Base-by-base conservation (phyloP, 2,113 vertebrate species). In the Percina caprodes region DNA sequence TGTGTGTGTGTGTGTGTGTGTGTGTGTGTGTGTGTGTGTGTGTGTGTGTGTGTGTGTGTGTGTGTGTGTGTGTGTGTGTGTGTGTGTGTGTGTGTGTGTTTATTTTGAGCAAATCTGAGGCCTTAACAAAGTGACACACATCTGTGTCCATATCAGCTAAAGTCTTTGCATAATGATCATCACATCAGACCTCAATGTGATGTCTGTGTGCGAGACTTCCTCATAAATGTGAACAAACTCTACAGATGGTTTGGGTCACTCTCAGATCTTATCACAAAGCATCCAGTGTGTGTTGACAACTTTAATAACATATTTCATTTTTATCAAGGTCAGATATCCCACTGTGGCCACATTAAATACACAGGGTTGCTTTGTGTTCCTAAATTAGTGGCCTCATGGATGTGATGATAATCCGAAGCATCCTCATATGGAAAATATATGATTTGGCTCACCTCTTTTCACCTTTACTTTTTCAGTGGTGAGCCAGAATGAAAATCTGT, bases 11-110 rank as follows among this genome's bases (percentile, higher is more conserved):
- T 21, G 35, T 79, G 63, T 77, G 52, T 75, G 63, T 63, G 52
- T 68, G 46, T 77, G 11, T 55, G 51, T 24, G 52, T 72, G 69
- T 60, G 73, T 58, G 73, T 68, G 62, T 62, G 33, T 77, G 74
- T 45, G 51, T 54, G 42, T 73, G n/a, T 6, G 55, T 24, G 54
- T 23, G 54, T 23, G 56, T 8, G 24, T 39, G 23, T 54, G 48
- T 30, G 15, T 51, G 45, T 70, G 69, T 59, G 42, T 46, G 51
- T 12, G 60, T 70, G 54, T 49, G n/a, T n/a, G n/a, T n/a, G n/a
- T n/a, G n/a, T n/a, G n/a, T n/a, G n/a, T n/a, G n/a, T n/a, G 10
- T 49, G 1, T 39, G 42, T 48, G 12, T 19, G 26, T 51, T 21
- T 71, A 58, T 56, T 68, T 15, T 24, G 54, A 23, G 18, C 9